Base-by-base conservation (phyloP, 2,888 invertebrate genomes). In the Panopea generosa region DNA sequence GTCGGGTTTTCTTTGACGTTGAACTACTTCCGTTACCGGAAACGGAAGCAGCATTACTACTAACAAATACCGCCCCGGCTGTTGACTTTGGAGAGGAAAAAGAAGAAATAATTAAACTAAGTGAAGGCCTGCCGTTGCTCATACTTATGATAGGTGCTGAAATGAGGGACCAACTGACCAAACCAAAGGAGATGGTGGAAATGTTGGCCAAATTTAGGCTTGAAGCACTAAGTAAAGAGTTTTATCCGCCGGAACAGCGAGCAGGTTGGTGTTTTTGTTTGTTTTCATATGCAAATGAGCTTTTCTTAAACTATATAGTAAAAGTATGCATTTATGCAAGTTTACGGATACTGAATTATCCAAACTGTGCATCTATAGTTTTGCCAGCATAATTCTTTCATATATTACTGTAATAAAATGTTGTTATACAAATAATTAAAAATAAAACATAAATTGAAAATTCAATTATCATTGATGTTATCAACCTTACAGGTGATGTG, bases 121-220 rank as follows among this genome's bases (percentile, higher is more conserved):
- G 60, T 53, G 60, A 68, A 2, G 68, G 68, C n/a, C n/a, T 68
- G n/a, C 68, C 68, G 14, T n/a, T 56, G n/a, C 27, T 60, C 9
- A 11, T 60, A n/a, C 29, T 68, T 11, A 60, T 68, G 60, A 60
- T 60, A 9, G 60, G 52, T 16, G 49, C 68, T 1, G 60, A 60
- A 24, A 40, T 68, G 20, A 68, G 24, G 11, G 52, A 52, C 20
- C 26, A 43, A 1, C 43, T 20, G 1, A 24, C 60, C 16, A 18
- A 40, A 2, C 68, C 68, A 7, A n/a, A 16, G 29, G 26, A 52
- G 14, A 50, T 68, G 68, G 68, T 68, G 16, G 59, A 68, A 7
- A 38, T 68, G 50, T 43, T 68, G 53, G 22, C 52, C 1, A 52
- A 60, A 20, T 50, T 60, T 20, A 9, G 60, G 29, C 59, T 68